Percentiles rank a stretch among this genome's conserved stretches.
phyloP scores from a whole-genome alignment of 2,888 invertebrate genomes.

The Metallyticus violacea region DNA sequence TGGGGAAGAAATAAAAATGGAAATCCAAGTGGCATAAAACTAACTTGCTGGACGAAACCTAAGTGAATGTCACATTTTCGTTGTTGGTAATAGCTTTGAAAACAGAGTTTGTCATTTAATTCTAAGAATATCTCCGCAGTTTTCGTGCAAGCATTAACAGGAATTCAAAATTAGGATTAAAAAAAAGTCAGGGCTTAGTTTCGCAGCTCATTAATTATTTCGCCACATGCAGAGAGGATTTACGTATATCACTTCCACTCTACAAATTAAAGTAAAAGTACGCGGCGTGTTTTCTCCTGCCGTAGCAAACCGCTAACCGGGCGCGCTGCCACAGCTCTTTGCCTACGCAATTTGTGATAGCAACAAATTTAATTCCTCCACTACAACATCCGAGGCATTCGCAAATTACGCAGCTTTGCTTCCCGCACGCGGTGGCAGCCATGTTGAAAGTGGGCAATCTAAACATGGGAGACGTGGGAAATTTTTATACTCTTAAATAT shows the following conservation, averaged over 20 bases:
- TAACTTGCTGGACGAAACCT: too few species aligned
- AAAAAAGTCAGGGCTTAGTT: background rate
- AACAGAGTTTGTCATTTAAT: too few species aligned
- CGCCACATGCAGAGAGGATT: background rate
- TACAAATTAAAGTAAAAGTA: constrained; percentile 11
- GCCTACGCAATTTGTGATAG: background rate
- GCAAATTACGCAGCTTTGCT: background rate
- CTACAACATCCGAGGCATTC: background rate
- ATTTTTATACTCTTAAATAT: background rate
- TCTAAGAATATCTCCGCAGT: background rate
- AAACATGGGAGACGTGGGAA: background rate
- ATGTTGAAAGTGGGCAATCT: background rate
- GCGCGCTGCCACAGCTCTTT: constrained; percentile 1
- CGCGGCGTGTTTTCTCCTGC: background rate
- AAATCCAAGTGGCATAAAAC: too few species aligned
- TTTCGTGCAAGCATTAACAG: background rate
- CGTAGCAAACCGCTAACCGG: background rate
- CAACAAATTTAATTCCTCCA: constrained; percentile 5
- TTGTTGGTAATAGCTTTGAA: too few species aligned
- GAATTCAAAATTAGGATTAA: background rate
- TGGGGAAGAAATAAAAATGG: too few species aligned
- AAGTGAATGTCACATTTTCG: too few species aligned
- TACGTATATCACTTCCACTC: background rate
- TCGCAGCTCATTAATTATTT: constrained; percentile 1
- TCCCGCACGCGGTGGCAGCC: background rate